phyloP scores from a whole-genome alignment of 2,797 vertebrate genomes.

The Masticophis lateralis region DNA sequence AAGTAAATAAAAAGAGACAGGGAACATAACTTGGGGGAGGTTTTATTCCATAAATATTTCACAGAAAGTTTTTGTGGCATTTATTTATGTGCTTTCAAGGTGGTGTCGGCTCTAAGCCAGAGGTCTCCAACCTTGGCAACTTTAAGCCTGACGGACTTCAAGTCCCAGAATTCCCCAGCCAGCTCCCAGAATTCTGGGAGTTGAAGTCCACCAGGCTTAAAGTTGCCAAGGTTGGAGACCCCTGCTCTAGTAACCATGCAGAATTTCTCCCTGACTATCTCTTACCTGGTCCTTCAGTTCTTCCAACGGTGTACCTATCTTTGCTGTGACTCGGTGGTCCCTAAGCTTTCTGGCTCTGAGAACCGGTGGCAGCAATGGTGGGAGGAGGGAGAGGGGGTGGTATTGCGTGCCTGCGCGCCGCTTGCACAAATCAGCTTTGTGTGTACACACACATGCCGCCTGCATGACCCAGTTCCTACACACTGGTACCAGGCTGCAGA shows the following conservation, averaged over 20 bases:
- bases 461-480: too few relatives aligned
- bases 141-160: too few relatives aligned
- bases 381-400: neutral
- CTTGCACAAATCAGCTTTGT: neutral
- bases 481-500: neutral
- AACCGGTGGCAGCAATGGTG: neutral
- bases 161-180: too few relatives aligned
- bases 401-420: rapidly evolving
- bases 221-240: too few relatives aligned
- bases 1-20: neutral
- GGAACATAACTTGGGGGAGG: neutral
- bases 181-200: too few relatives aligned
- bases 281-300: neutral
- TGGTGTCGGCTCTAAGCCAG: neutral
- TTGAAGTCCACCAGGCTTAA: too few relatives aligned
- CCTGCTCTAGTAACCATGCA: neutral
- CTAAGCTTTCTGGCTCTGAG: neutral
- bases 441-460: too few relatives aligned
- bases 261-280: neutral
- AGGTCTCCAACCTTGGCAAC: too few relatives aligned
- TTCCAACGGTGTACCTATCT: neutral
- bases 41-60: neutral
- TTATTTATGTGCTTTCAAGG: neutral
- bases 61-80: neutral
- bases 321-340: neutral